Evolutionary conservation across 2,797 vertebrate genomes (phyloP), one percentile per base, ranked within the genome.

Genomic region (Clamator glandarius): DNA sequence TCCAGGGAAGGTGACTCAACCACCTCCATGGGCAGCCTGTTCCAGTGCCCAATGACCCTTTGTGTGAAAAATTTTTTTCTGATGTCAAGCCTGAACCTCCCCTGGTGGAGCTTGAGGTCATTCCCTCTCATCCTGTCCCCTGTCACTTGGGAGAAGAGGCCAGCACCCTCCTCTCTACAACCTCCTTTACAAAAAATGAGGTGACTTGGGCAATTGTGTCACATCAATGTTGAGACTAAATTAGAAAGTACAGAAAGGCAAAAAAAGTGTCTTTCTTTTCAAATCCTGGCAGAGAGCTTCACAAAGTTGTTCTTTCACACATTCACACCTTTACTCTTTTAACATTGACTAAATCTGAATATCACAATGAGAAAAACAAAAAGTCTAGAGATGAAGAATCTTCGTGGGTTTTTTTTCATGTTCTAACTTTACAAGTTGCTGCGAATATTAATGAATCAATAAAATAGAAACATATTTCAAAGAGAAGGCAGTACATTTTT

Each of bases 381-480:
- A 75, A 29, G 18, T 19, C 11, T 39, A 61, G 28, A 58, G 73
- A 69, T 46, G 36, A 92, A 87, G 67, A 84, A 72, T 48, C 35
- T 85, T 94, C 76, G n/a, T 82, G 41, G 1, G 39, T 83, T 76
- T 91, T 46, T 61, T 54, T 57, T 78, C 73, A 52, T 92, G 78
- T 83, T 94, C 51, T 57, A 41, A n/a, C 85, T 58, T 91, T 94
- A 89, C 93, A 95, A 67, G 77, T 48, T 95, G 35, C 35, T 61
- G 3, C 26, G 70, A 78, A 81, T 80, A 54, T 62, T 87, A 89
- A 89, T 75, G 72, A 94, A 79, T 48, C 10, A 94, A 87, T 94
- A 78, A 89, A 78, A 81, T 35, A 81, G 46, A 83, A 92, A 70
- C 5, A 52, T 29, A 29, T 68, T 87, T 87, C 73, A 69, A 55